Conservation (phyloP, 2,113 vertebrate species). For the Ageneiosus marmoratus region DNA sequence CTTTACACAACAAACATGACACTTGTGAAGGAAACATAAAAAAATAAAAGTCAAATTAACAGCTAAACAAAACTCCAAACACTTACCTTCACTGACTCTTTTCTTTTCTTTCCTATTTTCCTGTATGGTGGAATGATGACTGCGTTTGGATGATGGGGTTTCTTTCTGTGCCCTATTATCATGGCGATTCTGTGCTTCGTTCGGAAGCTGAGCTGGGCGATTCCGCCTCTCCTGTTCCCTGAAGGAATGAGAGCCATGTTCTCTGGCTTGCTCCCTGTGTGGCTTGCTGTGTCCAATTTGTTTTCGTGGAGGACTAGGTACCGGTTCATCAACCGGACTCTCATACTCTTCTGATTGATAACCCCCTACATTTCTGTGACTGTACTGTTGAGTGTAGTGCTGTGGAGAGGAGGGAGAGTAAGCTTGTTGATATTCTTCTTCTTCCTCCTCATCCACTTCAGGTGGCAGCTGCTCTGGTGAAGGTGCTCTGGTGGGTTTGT, state of each 20-base stretch:
- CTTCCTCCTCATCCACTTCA: slow-evolving; percentile 67
- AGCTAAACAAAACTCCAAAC: not conserved
- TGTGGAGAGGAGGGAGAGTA: slow-evolving; percentile 78
- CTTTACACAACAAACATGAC: not conserved
- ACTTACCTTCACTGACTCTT: slow-evolving; percentile 69
- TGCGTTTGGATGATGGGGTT: slow-evolving; percentile 69
- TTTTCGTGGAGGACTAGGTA: slow-evolving; percentile 58
- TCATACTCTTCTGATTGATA: slow-evolving; percentile 73
- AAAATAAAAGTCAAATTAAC: not conserved
- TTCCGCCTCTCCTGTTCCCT: slow-evolving; percentile 57
- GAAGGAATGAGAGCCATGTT: slow-evolving; percentile 59
- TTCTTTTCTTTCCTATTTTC: slow-evolving; percentile 72
- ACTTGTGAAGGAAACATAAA: not conserved
- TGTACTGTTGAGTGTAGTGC: slow-evolving; percentile 70
- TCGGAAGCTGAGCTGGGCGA: slow-evolving; percentile 49
- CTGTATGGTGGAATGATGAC: slow-evolving; percentile 62
- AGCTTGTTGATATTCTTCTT: slow-evolving; percentile 75
- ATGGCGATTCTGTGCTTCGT: slow-evolving; percentile 62
- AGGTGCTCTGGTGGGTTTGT: slow-evolving; percentile 74
- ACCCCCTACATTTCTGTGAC: slow-evolving; percentile 59
- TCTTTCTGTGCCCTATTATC: slow-evolving; percentile 68
- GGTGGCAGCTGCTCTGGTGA: slow-evolving; percentile 67
- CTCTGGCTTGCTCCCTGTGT: slow-evolving; percentile 64
- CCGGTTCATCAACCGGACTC: slow-evolving; percentile 75
- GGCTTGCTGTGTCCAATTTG: slow-evolving; percentile 61